Base-by-base conservation (phyloP, 2,113 vertebrate species). In the Channa argus region DNA sequence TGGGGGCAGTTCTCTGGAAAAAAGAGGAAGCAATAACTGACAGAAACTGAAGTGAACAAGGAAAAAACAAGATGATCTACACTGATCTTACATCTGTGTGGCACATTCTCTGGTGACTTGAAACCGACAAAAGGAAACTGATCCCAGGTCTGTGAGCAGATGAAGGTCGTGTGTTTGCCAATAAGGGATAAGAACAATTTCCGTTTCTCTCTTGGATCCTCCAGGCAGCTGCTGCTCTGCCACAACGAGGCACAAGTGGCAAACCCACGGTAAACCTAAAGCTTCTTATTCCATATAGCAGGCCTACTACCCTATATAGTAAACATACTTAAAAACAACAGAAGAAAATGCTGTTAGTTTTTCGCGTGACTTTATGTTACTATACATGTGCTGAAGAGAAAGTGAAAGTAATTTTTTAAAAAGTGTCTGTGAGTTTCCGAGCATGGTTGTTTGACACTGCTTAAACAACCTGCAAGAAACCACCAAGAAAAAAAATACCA, bases 21-120 rank as follows among this genome's bases (percentile, higher is more conserved):
- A 84, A 72, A 77, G 86, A 82, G 86, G 90, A 88, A 89, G 86
- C 59, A 80, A 74, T 67, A 82, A 76, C 76, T 84, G 85, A 83
- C 68, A 79, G 70, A 61, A 8, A 55, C 65, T 80, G 71, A 74
- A 49, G 59, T 60, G 34, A 60, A 71, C 49, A 70, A 56, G 5
- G 59, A 74, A 49, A 76, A 60, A 79, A 74, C 63, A 61, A 41
- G 77, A 68, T 38, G 13, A 53, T 59, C 68, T 51, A 15, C 39
- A 37, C 47, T 71, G 73, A 87, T 77, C 51, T 51, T 45, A 63
- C 58, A 52, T 72, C 68, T 46, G 56, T 44, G 24, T 50, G 52
- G 36, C 15, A 41, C 46, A 61, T 52, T 83, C 38, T 24, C 38
- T 51, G 46, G 47, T 73, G 62, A 54, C 58, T 43, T 51, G 14